Conservation (phyloP, 2,888 invertebrate species). For the Caenorhabditis uteleia region DNA sequence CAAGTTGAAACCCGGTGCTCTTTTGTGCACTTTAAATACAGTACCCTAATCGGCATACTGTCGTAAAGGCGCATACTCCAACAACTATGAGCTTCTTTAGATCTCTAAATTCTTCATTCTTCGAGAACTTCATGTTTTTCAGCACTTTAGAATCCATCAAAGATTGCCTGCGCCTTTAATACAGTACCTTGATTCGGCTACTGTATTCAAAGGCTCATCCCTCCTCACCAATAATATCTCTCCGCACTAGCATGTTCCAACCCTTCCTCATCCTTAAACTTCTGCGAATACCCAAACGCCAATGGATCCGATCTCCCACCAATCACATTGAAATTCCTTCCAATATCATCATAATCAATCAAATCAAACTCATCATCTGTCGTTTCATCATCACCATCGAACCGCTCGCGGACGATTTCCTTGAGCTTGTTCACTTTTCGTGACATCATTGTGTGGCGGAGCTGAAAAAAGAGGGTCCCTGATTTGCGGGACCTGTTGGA, state of each 20-base stretch:
- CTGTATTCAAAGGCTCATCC: too few species aligned
- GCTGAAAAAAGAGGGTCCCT: slow-evolving; percentile 2
- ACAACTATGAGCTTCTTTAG: too few species aligned
- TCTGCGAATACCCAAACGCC: slow-evolving; percentile 45
- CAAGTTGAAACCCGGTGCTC: too few species aligned
- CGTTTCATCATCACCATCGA: slow-evolving; percentile 13
- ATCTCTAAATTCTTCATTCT: too few species aligned
- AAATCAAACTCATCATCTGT: slow-evolving; percentile 22
- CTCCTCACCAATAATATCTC: slow-evolving; percentile 63
- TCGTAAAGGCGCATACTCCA: too few species aligned
- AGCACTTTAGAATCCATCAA: too few species aligned
- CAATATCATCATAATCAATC: slow-evolving; percentile 58
- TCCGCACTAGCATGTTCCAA: slow-evolving; percentile 60
- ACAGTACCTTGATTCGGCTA: too few species aligned
- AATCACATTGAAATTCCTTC: slow-evolving; percentile 60
- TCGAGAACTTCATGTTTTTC: too few species aligned
- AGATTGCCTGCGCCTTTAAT: too few species aligned
- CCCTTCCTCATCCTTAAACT: slow-evolving; percentile 49
- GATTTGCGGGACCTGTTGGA: too few species aligned
- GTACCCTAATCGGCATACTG: too few species aligned
- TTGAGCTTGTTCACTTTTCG: slow-evolving; percentile 26
- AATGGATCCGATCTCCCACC: slow-evolving; percentile 60
- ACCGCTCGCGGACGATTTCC: slow-evolving; percentile 44
- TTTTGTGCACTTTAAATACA: too few species aligned
- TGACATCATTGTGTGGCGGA: background rate